Conservation (phyloP, 2,888 invertebrate species). For the Synanthedon myopaeformis region DNA sequence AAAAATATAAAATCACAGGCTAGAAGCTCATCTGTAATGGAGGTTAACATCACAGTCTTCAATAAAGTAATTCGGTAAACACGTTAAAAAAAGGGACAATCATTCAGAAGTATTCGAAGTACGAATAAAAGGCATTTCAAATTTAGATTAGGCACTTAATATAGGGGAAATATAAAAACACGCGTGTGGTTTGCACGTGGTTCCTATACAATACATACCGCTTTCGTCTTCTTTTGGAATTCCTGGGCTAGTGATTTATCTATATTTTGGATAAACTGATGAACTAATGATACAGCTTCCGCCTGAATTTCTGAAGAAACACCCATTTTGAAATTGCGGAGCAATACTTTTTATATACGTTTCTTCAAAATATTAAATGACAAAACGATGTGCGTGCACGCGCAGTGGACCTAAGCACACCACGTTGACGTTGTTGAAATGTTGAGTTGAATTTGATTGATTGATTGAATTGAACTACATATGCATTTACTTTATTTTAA, state of each 20-base stretch:
- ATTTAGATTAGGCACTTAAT: background rate
- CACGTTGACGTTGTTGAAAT: too few relatives aligned
- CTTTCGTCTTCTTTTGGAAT: slow-evolving; percentile 78
- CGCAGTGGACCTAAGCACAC: too few relatives aligned
- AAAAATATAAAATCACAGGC: slow-evolving; percentile 1
- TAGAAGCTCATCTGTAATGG: background rate
- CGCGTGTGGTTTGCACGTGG: slow-evolving; percentile 33
- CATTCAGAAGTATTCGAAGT: too few relatives aligned
- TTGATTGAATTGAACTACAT: too few relatives aligned
- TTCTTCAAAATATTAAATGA: too few relatives aligned
- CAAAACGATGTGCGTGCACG: too few relatives aligned
- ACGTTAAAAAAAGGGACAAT: too few relatives aligned
- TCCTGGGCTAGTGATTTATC: slow-evolving; percentile 76
- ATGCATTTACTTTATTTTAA: too few relatives aligned
- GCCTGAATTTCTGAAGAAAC: slow-evolving; percentile 28
- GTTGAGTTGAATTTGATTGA: too few relatives aligned
- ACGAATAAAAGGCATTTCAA: too few relatives aligned
- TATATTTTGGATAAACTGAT: slow-evolving; percentile 73
- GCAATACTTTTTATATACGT: too few relatives aligned
- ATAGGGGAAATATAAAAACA: background rate
- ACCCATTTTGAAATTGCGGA: slow-evolving; percentile 31
- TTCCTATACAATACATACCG: slow-evolving; percentile 71
- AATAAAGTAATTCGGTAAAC: background rate
- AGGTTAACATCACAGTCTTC: background rate
- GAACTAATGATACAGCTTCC: slow-evolving; percentile 68